Evolutionary conservation across 2,888 invertebrate genomes (phyloP).

Genomic region (Molorchus minor): DNA sequence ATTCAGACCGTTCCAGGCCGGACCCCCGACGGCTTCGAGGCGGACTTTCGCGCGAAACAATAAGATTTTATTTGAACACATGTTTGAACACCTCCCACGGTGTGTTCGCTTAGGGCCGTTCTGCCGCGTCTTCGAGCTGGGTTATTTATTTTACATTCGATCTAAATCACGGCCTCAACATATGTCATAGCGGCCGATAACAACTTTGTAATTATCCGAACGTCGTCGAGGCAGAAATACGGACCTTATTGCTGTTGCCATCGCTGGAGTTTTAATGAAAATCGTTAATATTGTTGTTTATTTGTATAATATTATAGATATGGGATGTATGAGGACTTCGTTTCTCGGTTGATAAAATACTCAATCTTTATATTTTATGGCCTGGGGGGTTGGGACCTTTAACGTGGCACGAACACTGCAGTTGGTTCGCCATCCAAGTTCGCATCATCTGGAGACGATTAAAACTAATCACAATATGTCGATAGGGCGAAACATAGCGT

Average conservation of each 20-base stretch:
- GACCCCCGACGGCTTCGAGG: slow-evolving; percentile 40
- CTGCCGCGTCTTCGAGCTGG: slow-evolving; percentile 3
- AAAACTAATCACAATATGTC: no score
- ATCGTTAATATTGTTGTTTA: no score
- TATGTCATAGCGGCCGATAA: slow-evolving; percentile 38
- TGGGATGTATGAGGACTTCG: no score
- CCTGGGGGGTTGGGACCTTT: no score
- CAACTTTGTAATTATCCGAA: slow-evolving; percentile 36
- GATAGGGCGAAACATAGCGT: no score
- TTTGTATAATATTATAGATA: no score
- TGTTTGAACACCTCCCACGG: slow-evolving; percentile 57
- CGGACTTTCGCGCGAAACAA: slow-evolving; percentile 57
- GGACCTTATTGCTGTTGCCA: slow-evolving; percentile 32
- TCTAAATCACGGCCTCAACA: slow-evolving; percentile 34
- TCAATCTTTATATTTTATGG: no score
- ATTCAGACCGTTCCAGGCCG: slow-evolving; percentile 44
- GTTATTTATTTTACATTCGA: slow-evolving; percentile 34
- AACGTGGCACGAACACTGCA: no score
- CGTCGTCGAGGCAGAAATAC: slow-evolving; percentile 14
- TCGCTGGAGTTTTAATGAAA: slow-evolving; percentile 28
- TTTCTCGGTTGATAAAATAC: no score
- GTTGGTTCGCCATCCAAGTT: no score
- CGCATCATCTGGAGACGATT: no score
- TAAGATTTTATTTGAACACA: slow-evolving; percentile 59
- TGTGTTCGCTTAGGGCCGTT: slow-evolving; percentile 11